These are phyloP conservation scores for Sycobia sp. DNA, from an alignment of 1,140 invertebrate genomes.

Conservation along the genomic window DNA sequence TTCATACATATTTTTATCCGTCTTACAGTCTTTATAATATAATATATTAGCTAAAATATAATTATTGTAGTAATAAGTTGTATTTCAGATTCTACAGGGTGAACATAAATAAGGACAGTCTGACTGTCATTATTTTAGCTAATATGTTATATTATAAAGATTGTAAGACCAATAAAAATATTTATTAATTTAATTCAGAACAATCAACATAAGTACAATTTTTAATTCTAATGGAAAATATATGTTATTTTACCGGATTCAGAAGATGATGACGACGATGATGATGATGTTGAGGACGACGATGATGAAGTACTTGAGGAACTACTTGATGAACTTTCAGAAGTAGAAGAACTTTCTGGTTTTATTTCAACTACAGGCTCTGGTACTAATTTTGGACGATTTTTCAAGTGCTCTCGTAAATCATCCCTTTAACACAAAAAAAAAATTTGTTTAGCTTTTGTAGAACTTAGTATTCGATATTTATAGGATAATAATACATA, in stretches of 20 bases:
- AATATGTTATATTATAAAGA: no score
- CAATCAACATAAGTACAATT: no score
- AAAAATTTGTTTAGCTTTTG: slow-evolving; percentile 23
- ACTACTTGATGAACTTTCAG: slow-evolving; percentile 35
- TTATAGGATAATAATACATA: slow-evolving; percentile 53
- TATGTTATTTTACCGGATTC: slow-evolving; percentile 15
- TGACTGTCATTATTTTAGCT: no score
- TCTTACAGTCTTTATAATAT: no score
- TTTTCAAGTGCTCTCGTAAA: slow-evolving; percentile 87
- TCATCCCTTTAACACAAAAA: slow-evolving; percentile 73
- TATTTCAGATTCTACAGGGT: no score
- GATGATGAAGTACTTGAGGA: slow-evolving; percentile 26
- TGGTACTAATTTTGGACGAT: slow-evolving; percentile 48
- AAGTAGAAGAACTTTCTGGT: slow-evolving; percentile 28
- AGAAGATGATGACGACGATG: slow-evolving; percentile 36
- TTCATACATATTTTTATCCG: no score
- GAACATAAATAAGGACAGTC: no score
- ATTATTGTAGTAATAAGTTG: no score
- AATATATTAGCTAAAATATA: no score
- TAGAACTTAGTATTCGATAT: slow-evolving; percentile 8
- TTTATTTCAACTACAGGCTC: slow-evolving; percentile 29
- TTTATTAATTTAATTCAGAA: background rate
- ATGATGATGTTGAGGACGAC: slow-evolving; percentile 33
- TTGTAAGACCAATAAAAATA: no score
- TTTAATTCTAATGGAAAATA: background rate